phyloP scores from a whole-genome alignment of 2,797 vertebrate species.

The Leuciscus waleckii region DNA sequence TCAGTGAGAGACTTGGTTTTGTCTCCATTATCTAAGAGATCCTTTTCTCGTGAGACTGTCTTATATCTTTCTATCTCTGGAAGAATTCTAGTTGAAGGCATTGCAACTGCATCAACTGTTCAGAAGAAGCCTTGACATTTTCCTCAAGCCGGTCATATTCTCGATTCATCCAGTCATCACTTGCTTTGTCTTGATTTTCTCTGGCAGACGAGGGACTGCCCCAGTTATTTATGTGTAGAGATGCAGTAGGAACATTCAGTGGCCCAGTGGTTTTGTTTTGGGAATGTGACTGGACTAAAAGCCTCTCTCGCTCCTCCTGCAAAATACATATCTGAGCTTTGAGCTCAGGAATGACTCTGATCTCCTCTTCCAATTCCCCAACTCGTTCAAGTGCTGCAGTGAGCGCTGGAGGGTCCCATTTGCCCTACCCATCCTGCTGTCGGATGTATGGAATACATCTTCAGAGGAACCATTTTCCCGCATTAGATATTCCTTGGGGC shows the following conservation, averaged over 20 bases:
- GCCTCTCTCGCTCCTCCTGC: constrained; percentile 72
- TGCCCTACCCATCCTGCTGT: constrained; percentile 46
- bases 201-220: not conserved
- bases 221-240: constrained; percentile 46
- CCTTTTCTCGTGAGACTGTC: not conserved
- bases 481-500: constrained; percentile 62
- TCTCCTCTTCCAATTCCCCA: constrained; percentile 78
- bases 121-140: constrained; percentile 57
- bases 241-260: constrained; percentile 19
- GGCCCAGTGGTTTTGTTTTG: constrained; percentile 56
- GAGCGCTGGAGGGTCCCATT: constrained; percentile 69
- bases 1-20: constrained; percentile 40
- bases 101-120: constrained; percentile 44
- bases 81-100: not conserved
- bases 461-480: constrained; percentile 71
- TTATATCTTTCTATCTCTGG: not conserved
- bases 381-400: constrained; percentile 73
- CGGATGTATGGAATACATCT: constrained; percentile 63
- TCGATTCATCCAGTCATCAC: constrained; percentile 60
- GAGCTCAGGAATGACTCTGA: constrained; percentile 74
- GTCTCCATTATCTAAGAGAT: constrained; percentile 30
- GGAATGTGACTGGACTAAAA: constrained; percentile 68
- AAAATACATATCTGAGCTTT: constrained; percentile 75
- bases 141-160: constrained; percentile 58
- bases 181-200: constrained; percentile 42